These are phyloP conservation scores for Ecliptopera silaceata DNA, from an alignment of 2,888 invertebrate genomes.

Conservation along the genomic window DNA sequence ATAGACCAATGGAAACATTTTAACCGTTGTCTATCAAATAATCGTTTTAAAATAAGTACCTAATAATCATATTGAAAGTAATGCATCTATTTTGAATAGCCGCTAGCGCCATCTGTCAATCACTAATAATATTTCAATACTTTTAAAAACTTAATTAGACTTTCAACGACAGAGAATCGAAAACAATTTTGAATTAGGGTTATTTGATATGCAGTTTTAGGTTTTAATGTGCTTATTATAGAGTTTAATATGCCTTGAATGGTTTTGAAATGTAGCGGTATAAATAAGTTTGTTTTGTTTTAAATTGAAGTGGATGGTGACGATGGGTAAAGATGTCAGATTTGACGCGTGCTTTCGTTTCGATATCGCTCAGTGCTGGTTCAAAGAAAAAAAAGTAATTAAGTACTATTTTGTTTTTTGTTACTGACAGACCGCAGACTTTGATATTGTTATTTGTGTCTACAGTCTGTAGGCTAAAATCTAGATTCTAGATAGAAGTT, in stretches of 20 bases:
- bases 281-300: slow-evolving; percentile 48
- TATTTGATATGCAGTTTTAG: slow-evolving; percentile 26
- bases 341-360: slow-evolving; percentile 69
- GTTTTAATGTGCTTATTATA: slow-evolving; percentile 33
- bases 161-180: slow-evolving; percentile 71
- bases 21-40: slow-evolving; percentile 35
- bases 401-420: slow-evolving; percentile 66
- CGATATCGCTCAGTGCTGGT: slow-evolving; percentile 58
- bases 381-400: slow-evolving; percentile 66
- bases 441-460: slow-evolving; percentile 1
- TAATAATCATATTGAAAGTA: slow-evolving; percentile 54
- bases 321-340: slow-evolving; percentile 79
- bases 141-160: slow-evolving; percentile 79
- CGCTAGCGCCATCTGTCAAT: slow-evolving; percentile 81
- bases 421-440: slow-evolving; percentile 25
- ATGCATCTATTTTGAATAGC: slow-evolving; percentile 73
- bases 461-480: background rate
- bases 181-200: slow-evolving; percentile 41
- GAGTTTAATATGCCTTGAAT: slow-evolving; percentile 42
- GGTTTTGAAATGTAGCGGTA: slow-evolving; percentile 30
- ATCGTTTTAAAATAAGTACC: slow-evolving; percentile 38
- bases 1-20: slow-evolving; percentile 26
- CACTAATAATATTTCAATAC: slow-evolving; percentile 75
- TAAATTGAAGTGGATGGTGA: slow-evolving; percentile 72
- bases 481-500: background rate